A percentile compares a stretch with the other conserved stretches of the same genome.
phyloP scores from a whole-genome alignment of 2,888 invertebrate species.

The Caenorhabditis sinica region DNA sequence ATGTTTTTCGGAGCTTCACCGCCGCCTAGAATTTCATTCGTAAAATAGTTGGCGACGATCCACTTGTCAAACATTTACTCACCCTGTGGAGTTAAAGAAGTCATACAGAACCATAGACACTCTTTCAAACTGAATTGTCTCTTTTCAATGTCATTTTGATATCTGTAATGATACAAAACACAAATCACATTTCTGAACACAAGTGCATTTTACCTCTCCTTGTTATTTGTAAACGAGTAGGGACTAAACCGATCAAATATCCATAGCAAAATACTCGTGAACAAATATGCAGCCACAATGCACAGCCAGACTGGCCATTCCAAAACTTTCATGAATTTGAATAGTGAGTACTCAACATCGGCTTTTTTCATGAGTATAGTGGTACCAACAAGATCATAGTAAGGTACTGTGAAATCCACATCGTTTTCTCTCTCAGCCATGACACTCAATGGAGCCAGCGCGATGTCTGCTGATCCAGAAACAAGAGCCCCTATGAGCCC shows the following conservation, averaged over 20 bases:
- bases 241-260: constrained; percentile 97
- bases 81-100: constrained; percentile 93
- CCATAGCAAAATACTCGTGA: constrained; percentile 96
- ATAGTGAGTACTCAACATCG: constrained; percentile 92
- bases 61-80: constrained; percentile 13
- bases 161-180: constrained; percentile 84
- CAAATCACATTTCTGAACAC: constrained; percentile 11
- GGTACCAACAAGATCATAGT: constrained; percentile 97
- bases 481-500: constrained; percentile 87
- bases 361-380: constrained; percentile 96
- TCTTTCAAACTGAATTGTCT: constrained; percentile 96
- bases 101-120: constrained; percentile 99
- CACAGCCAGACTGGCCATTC: constrained; percentile 98
- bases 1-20: constrained; percentile 97
- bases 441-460: constrained; percentile 94
- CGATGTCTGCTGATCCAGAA: constrained; percentile 90
- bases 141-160: constrained; percentile 88
- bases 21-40: constrained; percentile 87
- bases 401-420: constrained; percentile 96
- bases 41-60: no score
- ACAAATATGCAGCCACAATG: constrained; percentile 95
- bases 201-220: constrained; percentile 54
- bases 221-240: constrained; percentile 95
- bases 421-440: constrained; percentile 98
- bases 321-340: constrained; percentile 93